Conservation (phyloP, 2,797 vertebrate genomes). For the Vultur gryphus region DNA sequence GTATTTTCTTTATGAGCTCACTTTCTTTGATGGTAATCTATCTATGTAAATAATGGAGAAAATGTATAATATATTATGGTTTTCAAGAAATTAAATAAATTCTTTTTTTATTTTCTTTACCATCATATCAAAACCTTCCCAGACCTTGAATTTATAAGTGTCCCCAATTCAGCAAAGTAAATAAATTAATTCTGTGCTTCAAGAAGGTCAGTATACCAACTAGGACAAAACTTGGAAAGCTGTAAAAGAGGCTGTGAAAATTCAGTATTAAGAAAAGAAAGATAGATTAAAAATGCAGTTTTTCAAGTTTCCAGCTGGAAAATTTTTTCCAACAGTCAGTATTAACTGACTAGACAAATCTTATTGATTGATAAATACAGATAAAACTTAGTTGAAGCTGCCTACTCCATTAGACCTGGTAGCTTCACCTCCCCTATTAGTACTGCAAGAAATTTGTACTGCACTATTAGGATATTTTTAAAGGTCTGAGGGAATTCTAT, state of each 20-base stretch:
- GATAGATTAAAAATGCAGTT: not conserved
- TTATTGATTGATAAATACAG: not conserved
- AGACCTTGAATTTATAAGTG: not conserved
- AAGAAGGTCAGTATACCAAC: not conserved
- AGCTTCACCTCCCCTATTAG: not conserved
- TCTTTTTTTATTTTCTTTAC: not conserved
- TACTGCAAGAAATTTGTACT: not conserved
- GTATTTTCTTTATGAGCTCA: not conserved
- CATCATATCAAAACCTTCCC: not conserved
- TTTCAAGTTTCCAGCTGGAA: not conserved
- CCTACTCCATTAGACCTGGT: not conserved
- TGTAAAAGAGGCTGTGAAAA: not conserved
- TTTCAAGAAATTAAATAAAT: not conserved
- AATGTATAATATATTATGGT: not conserved
- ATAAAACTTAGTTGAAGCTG: not conserved
- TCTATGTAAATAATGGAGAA: not conserved
- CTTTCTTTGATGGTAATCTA: not conserved
- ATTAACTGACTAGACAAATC: not conserved
- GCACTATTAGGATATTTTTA: not conserved
- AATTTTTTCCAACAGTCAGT: not conserved
- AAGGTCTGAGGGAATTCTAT: not conserved
- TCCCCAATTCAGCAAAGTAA: not conserved
- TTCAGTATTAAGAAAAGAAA: not conserved
- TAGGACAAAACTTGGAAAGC: not conserved
- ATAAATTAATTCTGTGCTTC: not conserved